Evolutionary conservation across 2,888 invertebrate species (phyloP), one percentile per base, ranked within the genome.

Genomic region (Schizaphis graminum): DNA sequence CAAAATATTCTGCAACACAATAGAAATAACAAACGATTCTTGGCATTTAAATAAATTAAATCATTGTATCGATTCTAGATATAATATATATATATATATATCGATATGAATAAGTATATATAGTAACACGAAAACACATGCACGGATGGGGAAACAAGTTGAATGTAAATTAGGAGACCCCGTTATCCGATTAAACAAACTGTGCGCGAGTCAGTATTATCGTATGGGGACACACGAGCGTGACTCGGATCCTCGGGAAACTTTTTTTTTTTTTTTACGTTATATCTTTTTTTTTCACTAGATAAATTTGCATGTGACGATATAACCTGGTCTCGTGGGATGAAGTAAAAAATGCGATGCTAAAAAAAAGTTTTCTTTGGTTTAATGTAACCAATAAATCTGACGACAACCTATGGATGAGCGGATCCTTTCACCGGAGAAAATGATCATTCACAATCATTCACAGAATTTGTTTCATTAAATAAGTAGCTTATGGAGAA

Each of bases 231-330:
- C 85, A 61, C 57, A 61, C 47, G 44, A 85, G 61, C 93, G 61
- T 90, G 84, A 93, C 57, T 89, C 47, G 86, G 85, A 77, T 93
- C 89, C 57, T 13, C 49, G 57, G 47, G 61, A 93, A 85, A 49
- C 88, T 93, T 84, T 44, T 44, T 89, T 89, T 44, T 89, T 89
- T 88, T 92, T 77, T 77, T 35, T 47, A 90, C 47, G 21, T 90
- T 90, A 21, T 90, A 77, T 61, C 77, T 61, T 87, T 47, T 89
- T 85, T 90, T 93, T 94, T 94, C 47, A 89, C 90, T 85, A 86
- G 93, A 94, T 94, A 94, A 94, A 94, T 94, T 94, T 94, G 49
- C 93, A 94, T 94, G 90, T 44, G 93, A 90, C 93, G 93, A 90
- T 94, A 94, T 67, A 85, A 94, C 90, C 90, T 57, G 61, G 93